Percentiles rank a stretch among this genome's conserved stretches.
Conservation (phyloP, 2,888 invertebrate genomes). For the Hetaerina titia region DNA sequence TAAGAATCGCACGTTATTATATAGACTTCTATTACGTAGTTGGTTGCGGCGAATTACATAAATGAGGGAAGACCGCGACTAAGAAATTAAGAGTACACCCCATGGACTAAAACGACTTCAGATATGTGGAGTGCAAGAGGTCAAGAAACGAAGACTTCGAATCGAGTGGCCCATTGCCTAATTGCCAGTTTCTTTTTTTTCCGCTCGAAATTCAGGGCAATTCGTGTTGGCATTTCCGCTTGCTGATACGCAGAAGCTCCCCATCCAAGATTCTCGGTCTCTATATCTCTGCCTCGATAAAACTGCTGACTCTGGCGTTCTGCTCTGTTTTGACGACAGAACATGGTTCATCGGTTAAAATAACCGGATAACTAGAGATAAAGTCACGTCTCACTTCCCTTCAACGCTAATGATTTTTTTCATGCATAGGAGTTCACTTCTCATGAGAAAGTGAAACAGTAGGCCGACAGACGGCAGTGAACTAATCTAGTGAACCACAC, state of each 20-base stretch:
- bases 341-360: neutral
- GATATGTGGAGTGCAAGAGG: neutral
- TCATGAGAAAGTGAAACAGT: neutral
- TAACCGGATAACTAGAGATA: neutral
- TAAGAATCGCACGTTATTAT: too few relatives aligned
- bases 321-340: neutral
- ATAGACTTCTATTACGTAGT: too few relatives aligned
- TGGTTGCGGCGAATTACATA: too few relatives aligned
- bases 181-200: neutral
- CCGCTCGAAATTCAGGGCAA: neutral
- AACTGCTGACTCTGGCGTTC: neutral
- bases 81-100: neutral
- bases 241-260: neutral
- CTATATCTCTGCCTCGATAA: neutral
- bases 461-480: neutral
- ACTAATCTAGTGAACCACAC: neutral
- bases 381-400: neutral
- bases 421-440: neutral
- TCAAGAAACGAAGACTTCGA: neutral
- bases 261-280: neutral
- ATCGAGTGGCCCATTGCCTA: neutral
- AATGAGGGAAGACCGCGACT: too few relatives aligned
- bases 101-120: neutral
- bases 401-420: neutral
- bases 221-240: neutral